A percentile compares a stretch with the other conserved stretches of the same genome.
Conservation (phyloP, 2,797 vertebrate genomes). For the Alauda arvensis region DNA sequence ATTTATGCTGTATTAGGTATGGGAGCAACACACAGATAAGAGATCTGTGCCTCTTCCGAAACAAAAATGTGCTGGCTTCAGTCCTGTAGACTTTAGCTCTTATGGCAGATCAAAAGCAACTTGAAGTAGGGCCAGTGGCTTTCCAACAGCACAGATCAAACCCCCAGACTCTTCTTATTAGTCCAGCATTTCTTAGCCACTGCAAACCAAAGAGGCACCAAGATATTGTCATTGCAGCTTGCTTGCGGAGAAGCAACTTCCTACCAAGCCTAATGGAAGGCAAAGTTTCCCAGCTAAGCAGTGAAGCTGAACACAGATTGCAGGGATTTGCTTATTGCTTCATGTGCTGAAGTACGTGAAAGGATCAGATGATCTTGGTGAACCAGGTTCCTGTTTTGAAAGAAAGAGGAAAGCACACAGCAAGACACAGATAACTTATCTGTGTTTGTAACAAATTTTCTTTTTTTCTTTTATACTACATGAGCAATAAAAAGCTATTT, state of each 20-base stretch:
- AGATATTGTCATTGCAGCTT: background rate
- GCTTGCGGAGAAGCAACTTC: background rate
- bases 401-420: constrained; percentile 40
- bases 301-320: background rate
- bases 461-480: background rate
- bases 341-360: background rate
- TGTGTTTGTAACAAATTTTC: background rate
- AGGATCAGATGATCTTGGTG: background rate
- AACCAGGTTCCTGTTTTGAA: constrained; percentile 45
- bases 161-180: background rate
- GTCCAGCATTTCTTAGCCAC: background rate
- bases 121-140: background rate
- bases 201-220: background rate
- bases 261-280: background rate
- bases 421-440: constrained; percentile 45
- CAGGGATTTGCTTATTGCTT: constrained; percentile 1
- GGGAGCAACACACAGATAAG: background rate
- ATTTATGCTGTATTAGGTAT: background rate
- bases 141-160: background rate
- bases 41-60: background rate
- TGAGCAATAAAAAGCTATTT: constrained; percentile 49
- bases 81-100: background rate
- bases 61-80: constrained; percentile 10
- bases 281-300: background rate
- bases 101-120: background rate